Evolutionary conservation across 92 coral and sea anemone species (phyloP), one percentile per base, ranked within the genome.

Genomic region (Meandrina meandrites): DNA sequence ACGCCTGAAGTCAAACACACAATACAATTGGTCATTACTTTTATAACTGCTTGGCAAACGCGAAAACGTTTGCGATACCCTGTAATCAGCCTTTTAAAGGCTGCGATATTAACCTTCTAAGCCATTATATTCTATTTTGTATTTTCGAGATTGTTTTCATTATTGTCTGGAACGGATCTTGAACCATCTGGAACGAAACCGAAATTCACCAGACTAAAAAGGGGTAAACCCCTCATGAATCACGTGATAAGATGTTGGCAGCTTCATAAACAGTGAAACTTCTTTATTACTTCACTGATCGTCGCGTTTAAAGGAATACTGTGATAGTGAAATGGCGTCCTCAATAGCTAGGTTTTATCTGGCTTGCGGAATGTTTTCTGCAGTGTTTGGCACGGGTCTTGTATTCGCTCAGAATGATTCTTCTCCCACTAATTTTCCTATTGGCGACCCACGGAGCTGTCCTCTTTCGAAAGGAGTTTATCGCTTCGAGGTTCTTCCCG

Each of bases 401-500:
- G n/a, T n/a, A n/a, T n/a, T n/a, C n/a, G n/a, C 81, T 24, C 21
- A 77, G 19, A 53, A 77, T 31, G 24, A 47, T 47, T 42, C 81
- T 1, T 77, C 58, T 6, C 51, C 28, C 60, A 22, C 6, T 24
- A 60, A 60, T 24, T 92, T 78, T 54, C 96, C 92, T 3, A 21
- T 86, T 50, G 98, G 98, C 42, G 97, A 95, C 83, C 93, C 89
- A 31, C 68, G 94, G 53, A 84, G 83, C 71, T 95, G 98, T 74
- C 88, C 90, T 13, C 88, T 87, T 16, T 30, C 85, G 11, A 79
- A 79, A 32, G 85, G 80, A 40, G 67, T 91, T 78, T 81, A 82
- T 48, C 96, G 98, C 19, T 78, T 95, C 53, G 98, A 95, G 72
- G 96, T 93, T 80, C 93, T 95, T 15, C 98, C 98, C 1, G 98